These are phyloP conservation scores for Candidula unifasciata DNA, from an alignment of 2,888 invertebrate genomes.

Conservation along the genomic window DNA sequence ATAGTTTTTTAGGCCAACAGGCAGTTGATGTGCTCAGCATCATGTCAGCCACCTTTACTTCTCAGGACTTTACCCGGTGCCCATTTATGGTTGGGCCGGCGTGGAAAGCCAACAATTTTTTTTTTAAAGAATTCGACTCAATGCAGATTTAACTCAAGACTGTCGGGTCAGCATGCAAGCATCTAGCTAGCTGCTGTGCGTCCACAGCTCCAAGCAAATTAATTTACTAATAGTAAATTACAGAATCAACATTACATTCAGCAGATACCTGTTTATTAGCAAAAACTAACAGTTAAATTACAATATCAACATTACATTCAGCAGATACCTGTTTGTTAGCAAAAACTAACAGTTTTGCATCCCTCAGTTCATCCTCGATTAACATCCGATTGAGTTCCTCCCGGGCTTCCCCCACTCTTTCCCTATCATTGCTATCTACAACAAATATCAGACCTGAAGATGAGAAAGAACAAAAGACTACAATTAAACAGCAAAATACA, in stretches of 20 bases:
- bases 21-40: too few relatives aligned
- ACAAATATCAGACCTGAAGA: conserved; percentile 90
- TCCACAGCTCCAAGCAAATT: too few relatives aligned
- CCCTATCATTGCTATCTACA: conserved; percentile 99
- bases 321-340: conserved; percentile 99
- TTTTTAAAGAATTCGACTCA: too few relatives aligned
- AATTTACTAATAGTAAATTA: too few relatives aligned
- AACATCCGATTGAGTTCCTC: conserved; percentile 99
- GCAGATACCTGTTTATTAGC: conserved; percentile 99
- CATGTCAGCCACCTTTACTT: too few relatives aligned
- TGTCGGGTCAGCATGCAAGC: too few relatives aligned
- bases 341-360: conserved; percentile 98
- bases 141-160: too few relatives aligned
- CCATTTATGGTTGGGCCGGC: too few relatives aligned
- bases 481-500: not conserved
- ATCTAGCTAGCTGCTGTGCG: too few relatives aligned
- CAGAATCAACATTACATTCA: not conserved
- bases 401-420: conserved; percentile 98
- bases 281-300: conserved; percentile 97
- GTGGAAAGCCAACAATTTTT: too few relatives aligned
- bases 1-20: too few relatives aligned
- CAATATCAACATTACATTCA: not conserved
- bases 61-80: too few relatives aligned
- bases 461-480: not conserved
- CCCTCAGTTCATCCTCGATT: conserved; percentile 98